phyloP scores from a whole-genome alignment of 1,140 invertebrate genomes.

The Sesamia nonagrioides region DNA sequence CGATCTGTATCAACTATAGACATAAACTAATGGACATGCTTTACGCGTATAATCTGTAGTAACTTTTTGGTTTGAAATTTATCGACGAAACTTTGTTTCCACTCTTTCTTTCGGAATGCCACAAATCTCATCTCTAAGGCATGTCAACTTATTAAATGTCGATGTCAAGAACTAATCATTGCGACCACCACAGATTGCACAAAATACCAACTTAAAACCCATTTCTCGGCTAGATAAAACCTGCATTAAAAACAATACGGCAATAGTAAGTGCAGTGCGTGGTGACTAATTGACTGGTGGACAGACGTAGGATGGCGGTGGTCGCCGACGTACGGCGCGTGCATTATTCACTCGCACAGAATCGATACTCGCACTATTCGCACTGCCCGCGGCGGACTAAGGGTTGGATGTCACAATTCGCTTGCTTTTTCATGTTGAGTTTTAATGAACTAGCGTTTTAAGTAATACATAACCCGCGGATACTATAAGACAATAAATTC shows the following conservation, averaged over 20 bases:
- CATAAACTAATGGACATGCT: too few species aligned
- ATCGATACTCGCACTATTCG: slow-evolving; percentile 48
- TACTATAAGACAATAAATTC: too few species aligned
- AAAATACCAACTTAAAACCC: slow-evolving; percentile 5
- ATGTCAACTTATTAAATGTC: too few species aligned
- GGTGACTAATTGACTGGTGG: slow-evolving; percentile 52
- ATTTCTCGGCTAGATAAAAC: slow-evolving; percentile 10
- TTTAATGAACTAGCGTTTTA: background rate
- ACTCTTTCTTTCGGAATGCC: too few species aligned
- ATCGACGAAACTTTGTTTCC: too few species aligned
- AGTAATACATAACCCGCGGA: too few species aligned
- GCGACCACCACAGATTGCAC: background rate
- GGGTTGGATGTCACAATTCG: slow-evolving; percentile 25
- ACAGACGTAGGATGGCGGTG: slow-evolving; percentile 21
- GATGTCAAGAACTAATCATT: background rate
- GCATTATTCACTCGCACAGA: slow-evolving; percentile 52
- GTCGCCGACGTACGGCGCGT: slow-evolving; percentile 29
- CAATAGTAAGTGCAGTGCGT: slow-evolving; percentile 18
- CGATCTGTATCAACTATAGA: too few species aligned
- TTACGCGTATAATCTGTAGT: too few species aligned
- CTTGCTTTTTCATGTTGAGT: slow-evolving; percentile 29
- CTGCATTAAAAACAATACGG: slow-evolving; percentile 41
- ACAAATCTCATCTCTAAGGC: too few species aligned
- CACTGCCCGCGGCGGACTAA: slow-evolving; percentile 19
- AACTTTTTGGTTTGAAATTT: too few species aligned